Base-by-base conservation (phyloP, 2,113 vertebrate species). In the Sardina pilchardus region DNA sequence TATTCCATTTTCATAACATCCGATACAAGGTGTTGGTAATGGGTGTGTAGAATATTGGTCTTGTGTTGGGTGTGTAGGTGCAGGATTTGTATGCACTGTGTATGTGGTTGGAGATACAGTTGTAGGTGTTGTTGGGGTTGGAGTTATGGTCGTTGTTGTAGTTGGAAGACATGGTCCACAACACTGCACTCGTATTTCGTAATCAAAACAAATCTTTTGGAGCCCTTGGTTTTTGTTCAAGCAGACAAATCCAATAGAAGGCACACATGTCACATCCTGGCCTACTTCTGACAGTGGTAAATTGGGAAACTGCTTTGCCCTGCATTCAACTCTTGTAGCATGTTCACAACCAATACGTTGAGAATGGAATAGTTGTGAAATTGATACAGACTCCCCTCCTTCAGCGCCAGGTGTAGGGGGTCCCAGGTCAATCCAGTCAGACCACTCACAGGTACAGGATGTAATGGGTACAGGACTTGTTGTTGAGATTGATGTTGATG, bases 121-220 rank as follows among this genome's bases (percentile, higher is more conserved):
- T 19, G 34, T 82, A 16, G 36, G 36, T 26, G 84, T 85, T 56
- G 39, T 56, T n/a, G 63, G 36, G 24, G 53, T 56, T 81, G 53
- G 0, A 50, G 16, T 39, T n/a, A 59, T 3, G 8, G 50, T 16
- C 4, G 26, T 47, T 81, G 63, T 80, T 42, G 85, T 39, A 12
- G 67, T 56, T 17, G 24, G 1, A 43, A 75, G 21, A 24, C 1
- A 24, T 48, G 12, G 36, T 59, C 2, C 4, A 86, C 93, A 93
- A 78, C 91, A 93, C 26, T 88, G 82, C 1, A 92, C 88, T 88
- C n/a, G 63, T 4, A 93, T 88, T 48, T 93, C 90, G 45, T 93
- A 93, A 71, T 91, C 88, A 81, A 90, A 90, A 47, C 95, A 96
- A 43, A 92, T 83, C 26, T 67, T 34, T 16, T 87, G 81, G 6